A percentile compares a stretch with the other conserved stretches of the same genome.
Evolutionary conservation across 2,888 invertebrate species (phyloP).

Genomic region (Drosophila formosana): DNA sequence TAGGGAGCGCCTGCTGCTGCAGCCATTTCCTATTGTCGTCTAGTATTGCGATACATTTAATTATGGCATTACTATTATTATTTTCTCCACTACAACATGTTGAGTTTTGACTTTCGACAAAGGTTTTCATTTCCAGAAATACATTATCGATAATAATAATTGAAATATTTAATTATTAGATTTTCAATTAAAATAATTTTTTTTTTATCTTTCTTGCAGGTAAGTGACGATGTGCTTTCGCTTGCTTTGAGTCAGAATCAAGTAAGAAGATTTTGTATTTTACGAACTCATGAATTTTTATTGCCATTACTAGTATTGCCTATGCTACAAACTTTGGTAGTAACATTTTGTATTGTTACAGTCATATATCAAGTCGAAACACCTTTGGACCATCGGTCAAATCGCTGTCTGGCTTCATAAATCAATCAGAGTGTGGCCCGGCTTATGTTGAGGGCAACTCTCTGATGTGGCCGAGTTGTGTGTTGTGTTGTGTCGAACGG

Average conservation of each 20-base stretch:
- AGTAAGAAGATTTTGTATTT: slow-evolving; percentile 71
- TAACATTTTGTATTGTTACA: neutral
- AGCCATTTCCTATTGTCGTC: slow-evolving; percentile 41
- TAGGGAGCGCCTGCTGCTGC: slow-evolving; percentile 55
- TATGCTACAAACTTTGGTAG: neutral
- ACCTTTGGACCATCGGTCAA: slow-evolving; percentile 40
- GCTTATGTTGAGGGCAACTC: slow-evolving; percentile 30
- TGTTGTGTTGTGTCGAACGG: slow-evolving; percentile 51
- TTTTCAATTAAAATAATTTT: slow-evolving; percentile 8
- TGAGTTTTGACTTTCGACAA: slow-evolving; percentile 4
- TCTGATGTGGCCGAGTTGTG: slow-evolving; percentile 10
- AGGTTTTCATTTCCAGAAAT: too few relatives aligned
- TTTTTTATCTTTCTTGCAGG: slow-evolving; percentile 65
- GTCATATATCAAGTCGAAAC: slow-evolving; percentile 37
- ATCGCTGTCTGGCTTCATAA: slow-evolving; percentile 63
- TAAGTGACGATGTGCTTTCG: slow-evolving; percentile 83
- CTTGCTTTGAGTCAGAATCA: slow-evolving; percentile 82
- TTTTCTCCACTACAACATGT: slow-evolving; percentile 6
- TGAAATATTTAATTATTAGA: slow-evolving; percentile 1
- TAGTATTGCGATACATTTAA: slow-evolving; percentile 27
- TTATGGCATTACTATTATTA: slow-evolving; percentile 9
- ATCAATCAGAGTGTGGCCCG: slow-evolving; percentile 66
- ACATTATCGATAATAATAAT: neutral
- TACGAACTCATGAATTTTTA: slow-evolving; percentile 3
- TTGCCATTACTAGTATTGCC: neutral